Evolutionary conservation across 1,140 invertebrate genomes (phyloP), one percentile per base, ranked within the genome.

Genomic region (Solen grandis): DNA sequence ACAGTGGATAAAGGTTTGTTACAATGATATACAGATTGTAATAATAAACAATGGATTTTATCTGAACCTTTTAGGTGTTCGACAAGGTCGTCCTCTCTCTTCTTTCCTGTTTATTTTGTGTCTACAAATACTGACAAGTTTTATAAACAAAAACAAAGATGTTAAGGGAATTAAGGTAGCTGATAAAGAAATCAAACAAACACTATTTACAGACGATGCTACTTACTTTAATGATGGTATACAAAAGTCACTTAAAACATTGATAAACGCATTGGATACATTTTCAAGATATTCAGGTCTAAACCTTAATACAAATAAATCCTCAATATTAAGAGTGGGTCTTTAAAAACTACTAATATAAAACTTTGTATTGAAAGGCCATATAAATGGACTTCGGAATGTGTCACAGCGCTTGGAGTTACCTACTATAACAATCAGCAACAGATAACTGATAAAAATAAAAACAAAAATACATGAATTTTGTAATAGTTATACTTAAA

Each of bases 31-130:
- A 46, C 38, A 46, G 5, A 68, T 22, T 46, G 14, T 68, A 22
- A 68, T 68, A 22, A 68, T 41, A n/a, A 68, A 68, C 27, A 68
- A 68, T 46, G 35, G 35, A 16, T n/a, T 25, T 22, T n/a, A n/a
- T n/a, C n/a, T n/a, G n/a, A n/a, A n/a, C n/a, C n/a, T n/a, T n/a
- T n/a, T n/a, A n/a, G n/a, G n/a, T n/a, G n/a, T n/a, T n/a, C n/a
- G n/a, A n/a, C n/a, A n/a, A n/a, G n/a, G n/a, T n/a, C n/a, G n/a
- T n/a, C n/a, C n/a, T 68, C n/a, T 68, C 14, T 68, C 63, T 16
- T 35, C 38, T 25, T 14, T 8, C 16, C 27, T 38, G 13, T 68
- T 22, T 10, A 35, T 41, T 22, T 35, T 35, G 3, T 68, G 63
- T 22, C 63, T 41, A 1, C 41, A n/a, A 41, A 5, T 41, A 35